Evolutionary conservation across 2,113 vertebrate genomes (phyloP), one percentile per base, ranked within the genome.

Genomic region (Pampusana beccarii): DNA sequence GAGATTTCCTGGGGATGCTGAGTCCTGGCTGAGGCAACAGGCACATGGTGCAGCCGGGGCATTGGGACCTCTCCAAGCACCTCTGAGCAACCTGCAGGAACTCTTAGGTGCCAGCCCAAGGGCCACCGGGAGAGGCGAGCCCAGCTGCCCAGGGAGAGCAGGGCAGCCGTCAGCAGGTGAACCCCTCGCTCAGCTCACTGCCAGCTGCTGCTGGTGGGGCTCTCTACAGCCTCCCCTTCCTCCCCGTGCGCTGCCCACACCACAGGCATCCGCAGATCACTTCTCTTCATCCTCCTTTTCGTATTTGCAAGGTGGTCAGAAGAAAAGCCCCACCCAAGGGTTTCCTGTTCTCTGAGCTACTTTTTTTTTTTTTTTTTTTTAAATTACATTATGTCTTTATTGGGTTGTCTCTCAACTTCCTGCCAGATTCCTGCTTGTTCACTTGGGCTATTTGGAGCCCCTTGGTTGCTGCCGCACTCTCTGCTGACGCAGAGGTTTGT

Each of bases 151-250:
- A 25, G 48, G 46, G 16, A 13, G 21, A n/a, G 44, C n/a, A 16
- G 28, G 25, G 23, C 23, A 19, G 44, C 44, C 9, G 8, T 48
- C 33, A 13, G 34, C 36, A 80, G 21, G 57, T 42, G 54, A 81
- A 10, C 2, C 17, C 9, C 38, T 80, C 0, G 0, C 42, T 50
- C 5, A 0, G 31, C 34, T 56, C 44, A 2, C 15, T 36, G 70
- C 23, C 67, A 26, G 70, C 54, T 86, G 69, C 54, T 91, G 4
- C 5, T 14, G 25, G 3, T 3, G 65, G 33, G n/a, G 66, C 24
- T 69, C 57, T 54, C 74, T 46, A 38, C 66, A 75, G 69, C 26
- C 62, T 26, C 25, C 61, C 56, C 34, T 48, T 38, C 31, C 54
- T 53, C 19, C 38, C 3, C 2, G 3, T 23, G 46, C 51, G 8